Evolutionary conservation across 2,888 invertebrate species (phyloP).

Genomic region (Brachypalpus laphriformis): DNA sequence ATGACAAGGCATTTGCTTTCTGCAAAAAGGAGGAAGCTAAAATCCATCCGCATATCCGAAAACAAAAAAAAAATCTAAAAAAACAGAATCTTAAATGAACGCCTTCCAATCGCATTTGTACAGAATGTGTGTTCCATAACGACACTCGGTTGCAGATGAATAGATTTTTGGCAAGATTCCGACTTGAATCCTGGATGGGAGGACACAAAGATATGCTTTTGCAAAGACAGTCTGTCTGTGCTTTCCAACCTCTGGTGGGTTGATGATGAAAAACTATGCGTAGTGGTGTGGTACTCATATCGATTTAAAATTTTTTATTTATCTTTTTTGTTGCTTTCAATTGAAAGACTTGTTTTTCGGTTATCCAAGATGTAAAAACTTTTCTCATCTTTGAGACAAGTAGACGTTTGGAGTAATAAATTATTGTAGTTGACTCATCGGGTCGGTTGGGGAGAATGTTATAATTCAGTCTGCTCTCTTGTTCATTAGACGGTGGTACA

Average conservation of each 20-base stretch:
- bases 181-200: slow-evolving; percentile 30
- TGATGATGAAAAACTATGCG: slow-evolving; percentile 23
- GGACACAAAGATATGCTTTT: slow-evolving; percentile 33
- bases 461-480: slow-evolving; percentile 53
- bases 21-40: slow-evolving; percentile 29
- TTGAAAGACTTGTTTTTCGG: slow-evolving; percentile 5
- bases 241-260: not conserved
- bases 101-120: slow-evolving; percentile 55
- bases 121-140: slow-evolving; percentile 44
- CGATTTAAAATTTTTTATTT: slow-evolving; percentile 3
- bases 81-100: slow-evolving; percentile 14
- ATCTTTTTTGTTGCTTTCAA: not conserved
- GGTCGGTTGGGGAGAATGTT: slow-evolving; percentile 4
- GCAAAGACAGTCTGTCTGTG: slow-evolving; percentile 16
- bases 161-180: slow-evolving; percentile 70
- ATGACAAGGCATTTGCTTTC: slow-evolving; percentile 55
- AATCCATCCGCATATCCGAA: slow-evolving; percentile 53
- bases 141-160: slow-evolving; percentile 62
- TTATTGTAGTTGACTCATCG: slow-evolving; percentile 9
- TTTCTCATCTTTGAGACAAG: slow-evolving; percentile 42
- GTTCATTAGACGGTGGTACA: slow-evolving; percentile 24
- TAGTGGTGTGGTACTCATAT: not conserved
- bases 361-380: slow-evolving; percentile 39
- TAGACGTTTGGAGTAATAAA: slow-evolving; percentile 43
- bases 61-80: slow-evolving; percentile 8